Conservation (phyloP, 1,140 invertebrate species). For the Papilio polyxenes region DNA sequence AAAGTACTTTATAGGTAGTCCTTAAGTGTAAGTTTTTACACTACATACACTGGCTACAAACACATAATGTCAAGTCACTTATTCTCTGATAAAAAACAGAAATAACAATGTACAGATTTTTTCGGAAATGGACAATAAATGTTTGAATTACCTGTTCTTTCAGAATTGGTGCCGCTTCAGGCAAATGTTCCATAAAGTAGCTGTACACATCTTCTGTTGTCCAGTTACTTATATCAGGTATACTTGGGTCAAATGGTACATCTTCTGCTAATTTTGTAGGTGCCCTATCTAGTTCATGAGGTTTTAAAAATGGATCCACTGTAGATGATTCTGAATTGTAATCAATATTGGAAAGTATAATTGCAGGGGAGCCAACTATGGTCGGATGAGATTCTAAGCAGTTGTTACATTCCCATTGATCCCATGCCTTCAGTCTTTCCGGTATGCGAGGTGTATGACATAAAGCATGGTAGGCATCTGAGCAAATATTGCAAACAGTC, state of each 20-base stretch:
- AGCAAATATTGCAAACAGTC: conserved; percentile 89
- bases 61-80: not conserved
- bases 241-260: conserved; percentile 82
- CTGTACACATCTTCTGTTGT: conserved; percentile 89
- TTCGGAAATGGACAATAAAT: not conserved
- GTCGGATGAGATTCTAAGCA: conserved; percentile 77
- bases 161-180: conserved; percentile 88
- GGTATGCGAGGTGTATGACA: conserved; percentile 86
- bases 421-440: conserved; percentile 79
- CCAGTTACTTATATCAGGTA: conserved; percentile 91
- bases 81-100: not conserved
- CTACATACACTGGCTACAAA: not conserved
- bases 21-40: not conserved
- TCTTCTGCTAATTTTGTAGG: conserved; percentile 65
- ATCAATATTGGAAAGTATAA: conserved; percentile 61
- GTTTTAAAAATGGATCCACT: conserved; percentile 73
- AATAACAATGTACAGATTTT: not conserved
- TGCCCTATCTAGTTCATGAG: conserved; percentile 72
- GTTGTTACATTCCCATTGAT: conserved; percentile 82
- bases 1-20: not conserved
- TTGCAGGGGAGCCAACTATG: conserved; percentile 64
- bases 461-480: conserved; percentile 89
- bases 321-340: conserved; percentile 55
- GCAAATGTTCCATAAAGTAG: conserved; percentile 88
- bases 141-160: conserved; percentile 85